Conservation (phyloP, 1,140 invertebrate species). For the Tetragonula clypearis region DNA sequence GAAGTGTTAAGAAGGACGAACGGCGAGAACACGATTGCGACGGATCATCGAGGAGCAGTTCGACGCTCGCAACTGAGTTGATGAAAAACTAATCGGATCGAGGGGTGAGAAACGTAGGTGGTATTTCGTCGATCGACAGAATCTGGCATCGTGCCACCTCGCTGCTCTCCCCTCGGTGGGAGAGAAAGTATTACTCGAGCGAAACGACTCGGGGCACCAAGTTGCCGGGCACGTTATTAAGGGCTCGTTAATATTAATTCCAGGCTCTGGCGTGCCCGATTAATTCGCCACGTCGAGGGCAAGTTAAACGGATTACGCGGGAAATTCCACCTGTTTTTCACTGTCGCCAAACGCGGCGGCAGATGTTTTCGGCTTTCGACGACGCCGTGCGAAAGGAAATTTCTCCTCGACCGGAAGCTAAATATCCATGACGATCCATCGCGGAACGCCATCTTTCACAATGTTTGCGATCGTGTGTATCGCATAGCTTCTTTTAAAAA, state of each 20-base stretch:
- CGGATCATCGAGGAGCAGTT: too few relatives aligned
- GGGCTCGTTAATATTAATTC: slow-evolving; percentile 35
- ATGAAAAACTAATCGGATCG: background rate
- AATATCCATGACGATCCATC: background rate
- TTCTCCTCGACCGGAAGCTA: background rate
- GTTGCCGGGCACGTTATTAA: slow-evolving; percentile 27
- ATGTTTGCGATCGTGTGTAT: background rate
- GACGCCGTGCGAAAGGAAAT: too few relatives aligned
- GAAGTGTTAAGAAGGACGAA: too few relatives aligned
- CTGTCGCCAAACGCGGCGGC: background rate
- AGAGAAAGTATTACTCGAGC: slow-evolving; percentile 4
- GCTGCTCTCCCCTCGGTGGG: too few relatives aligned
- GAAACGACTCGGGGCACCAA: slow-evolving; percentile 4
- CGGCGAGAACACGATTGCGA: too few relatives aligned
- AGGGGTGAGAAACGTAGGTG: background rate
- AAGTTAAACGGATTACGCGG: slow-evolving; percentile 34
- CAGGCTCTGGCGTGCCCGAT: slow-evolving; percentile 1
- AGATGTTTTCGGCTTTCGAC: background rate
- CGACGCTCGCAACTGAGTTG: too few relatives aligned
- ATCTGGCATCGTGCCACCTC: background rate
- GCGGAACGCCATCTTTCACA: background rate
- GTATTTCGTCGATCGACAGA: background rate
- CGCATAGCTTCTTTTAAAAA: too few relatives aligned
- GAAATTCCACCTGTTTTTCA: slow-evolving; percentile 29
- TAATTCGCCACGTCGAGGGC: slow-evolving; percentile 27